A percentile compares a stretch with the other conserved stretches of the same genome.
Conservation (phyloP, 1,140 invertebrate genomes). For the Grapholita molesta region DNA sequence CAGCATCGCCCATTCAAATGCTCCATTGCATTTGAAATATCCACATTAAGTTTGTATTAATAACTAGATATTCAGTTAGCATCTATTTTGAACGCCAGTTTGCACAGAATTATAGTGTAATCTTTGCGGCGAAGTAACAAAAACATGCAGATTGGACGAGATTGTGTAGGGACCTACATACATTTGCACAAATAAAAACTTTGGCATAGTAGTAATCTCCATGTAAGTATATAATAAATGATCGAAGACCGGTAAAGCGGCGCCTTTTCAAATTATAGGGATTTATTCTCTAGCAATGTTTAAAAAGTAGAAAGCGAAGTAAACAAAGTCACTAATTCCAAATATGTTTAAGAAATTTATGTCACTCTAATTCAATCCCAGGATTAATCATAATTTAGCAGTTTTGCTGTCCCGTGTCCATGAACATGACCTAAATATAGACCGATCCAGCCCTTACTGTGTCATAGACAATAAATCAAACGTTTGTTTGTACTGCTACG, state of each 20-base stretch:
- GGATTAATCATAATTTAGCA: slow-evolving; percentile 69
- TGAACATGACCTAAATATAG: slow-evolving; percentile 63
- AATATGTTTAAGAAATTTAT: slow-evolving; percentile 29
- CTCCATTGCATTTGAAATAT: neutral
- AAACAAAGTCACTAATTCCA: too few relatives aligned
- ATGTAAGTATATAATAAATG: too few relatives aligned
- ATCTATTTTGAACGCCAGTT: neutral
- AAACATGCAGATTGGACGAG: neutral
- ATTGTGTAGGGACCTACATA: neutral
- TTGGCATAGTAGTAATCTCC: too few relatives aligned
- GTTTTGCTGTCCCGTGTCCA: slow-evolving; percentile 56
- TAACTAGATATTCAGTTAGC: slow-evolving; percentile 9
- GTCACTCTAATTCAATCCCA: slow-evolving; percentile 41
- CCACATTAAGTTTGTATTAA: neutral
- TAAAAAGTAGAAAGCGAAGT: too few relatives aligned
- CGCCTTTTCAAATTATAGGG: too few relatives aligned
- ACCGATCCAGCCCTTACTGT: slow-evolving; percentile 54
- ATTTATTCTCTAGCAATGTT: too few relatives aligned
- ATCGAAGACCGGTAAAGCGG: too few relatives aligned
- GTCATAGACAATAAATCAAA: slow-evolving; percentile 54
- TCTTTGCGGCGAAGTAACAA: neutral
- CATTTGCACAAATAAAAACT: neutral
- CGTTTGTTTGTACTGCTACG: slow-evolving; percentile 49
- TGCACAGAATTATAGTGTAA: neutral
- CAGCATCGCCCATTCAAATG: neutral